A percentile compares a stretch with the other conserved stretches of the same genome.
Evolutionary conservation across 2,113 vertebrate genomes (phyloP).

Genomic region (Leiothrix lutea): DNA sequence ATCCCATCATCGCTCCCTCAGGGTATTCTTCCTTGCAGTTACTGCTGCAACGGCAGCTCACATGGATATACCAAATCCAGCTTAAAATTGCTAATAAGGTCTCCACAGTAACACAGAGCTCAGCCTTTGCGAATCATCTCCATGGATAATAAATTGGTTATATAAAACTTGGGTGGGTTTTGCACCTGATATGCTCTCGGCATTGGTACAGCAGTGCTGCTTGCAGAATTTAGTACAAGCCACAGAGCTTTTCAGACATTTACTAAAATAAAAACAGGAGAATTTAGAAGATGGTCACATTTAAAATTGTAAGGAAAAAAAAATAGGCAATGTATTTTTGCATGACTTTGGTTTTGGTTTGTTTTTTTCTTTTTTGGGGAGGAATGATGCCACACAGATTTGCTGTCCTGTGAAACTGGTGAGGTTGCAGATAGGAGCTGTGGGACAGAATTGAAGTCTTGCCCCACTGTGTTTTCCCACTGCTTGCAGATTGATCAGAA

Average conservation of each 20-base stretch:
- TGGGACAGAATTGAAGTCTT: background rate
- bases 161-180: slow-evolving; percentile 17
- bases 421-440: background rate
- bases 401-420: background rate
- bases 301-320: background rate
- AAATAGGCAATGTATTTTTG: background rate
- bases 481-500: background rate
- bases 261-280: background rate
- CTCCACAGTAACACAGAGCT: slow-evolving; percentile 38
- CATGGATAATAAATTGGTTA: slow-evolving; percentile 18
- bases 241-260: background rate
- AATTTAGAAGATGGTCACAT: background rate
- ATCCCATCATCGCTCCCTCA: background rate
- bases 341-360: background rate
- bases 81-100: slow-evolving; percentile 33
- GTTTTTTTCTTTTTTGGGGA: background rate
- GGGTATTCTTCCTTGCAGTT: background rate
- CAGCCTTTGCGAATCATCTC: background rate
- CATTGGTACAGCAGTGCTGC: rapidly evolving
- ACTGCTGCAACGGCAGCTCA: background rate
- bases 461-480: background rate
- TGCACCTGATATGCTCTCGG: background rate
- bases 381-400: background rate
- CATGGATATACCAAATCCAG: background rate
- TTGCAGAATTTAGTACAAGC: background rate